Base-by-base conservation (phyloP, 2,797 vertebrate species). In the Mormyrus hasselquistii region DNA sequence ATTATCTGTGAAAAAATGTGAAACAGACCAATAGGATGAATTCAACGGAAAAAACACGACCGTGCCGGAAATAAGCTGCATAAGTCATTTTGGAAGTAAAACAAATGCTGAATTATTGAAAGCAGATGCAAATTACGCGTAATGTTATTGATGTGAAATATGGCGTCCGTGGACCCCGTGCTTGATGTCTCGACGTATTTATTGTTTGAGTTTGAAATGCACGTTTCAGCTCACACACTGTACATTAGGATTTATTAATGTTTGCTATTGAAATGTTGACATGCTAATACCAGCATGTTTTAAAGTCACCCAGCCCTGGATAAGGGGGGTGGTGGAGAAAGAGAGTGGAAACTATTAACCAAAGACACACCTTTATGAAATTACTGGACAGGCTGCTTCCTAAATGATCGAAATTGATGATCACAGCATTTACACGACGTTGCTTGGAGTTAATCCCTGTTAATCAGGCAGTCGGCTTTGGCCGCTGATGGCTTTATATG, bases 121-220 rank as follows among this genome's bases (percentile, higher is more conserved):
- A 82, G 22, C 19, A 89, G 69, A 89, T 89, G 57, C 49, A 55
- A 89, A 89, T 86, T 25, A 53, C 29, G 4, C 38, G 47, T 73
- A 73, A 73, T 86, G 55, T 50, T 86, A 38, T 89, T 86, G 76
- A 73, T 73, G 22, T 89, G 50, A 69, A 89, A 73, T 86, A 85
- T 84, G 38, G 53, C 73, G 12, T 62, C 82, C 25, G 62, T 38
- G 59, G 41, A 65, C 41, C 41, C 62, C 16, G 0, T n/a, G 55
- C 53, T 69, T 89, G 88, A 86, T 76, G 53, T 89, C 87, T 73
- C 89, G 89, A 91, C 44, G 57, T 88, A 29, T 82, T 65, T 25
- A 89, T 83, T 90, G 88, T 92, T 88, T 90, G 88, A 90, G 90
- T 89, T 90, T 34, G 82, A 73, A 89, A 89, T 87, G 88, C 88